Evolutionary conservation across 2,888 invertebrate species (phyloP).

Genomic region (Amphipyra tragopoginis): DNA sequence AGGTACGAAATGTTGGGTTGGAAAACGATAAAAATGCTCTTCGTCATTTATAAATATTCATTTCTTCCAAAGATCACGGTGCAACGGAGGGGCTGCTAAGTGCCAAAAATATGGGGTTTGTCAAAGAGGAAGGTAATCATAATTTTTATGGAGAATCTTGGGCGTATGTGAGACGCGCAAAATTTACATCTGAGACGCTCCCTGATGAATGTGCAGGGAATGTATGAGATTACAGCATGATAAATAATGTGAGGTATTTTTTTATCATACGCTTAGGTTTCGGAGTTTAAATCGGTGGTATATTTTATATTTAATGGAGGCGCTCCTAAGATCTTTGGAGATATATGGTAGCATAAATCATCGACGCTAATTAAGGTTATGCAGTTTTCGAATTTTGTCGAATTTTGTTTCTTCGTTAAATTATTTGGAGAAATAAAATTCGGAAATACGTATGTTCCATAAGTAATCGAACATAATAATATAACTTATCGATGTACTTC

Average conservation of each 20-base stretch:
- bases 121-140: conserved; percentile 82
- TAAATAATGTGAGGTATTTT: conserved; percentile 63
- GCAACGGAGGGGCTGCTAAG: conserved; percentile 68
- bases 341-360: conserved; percentile 49
- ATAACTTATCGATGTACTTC: no score
- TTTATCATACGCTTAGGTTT: conserved; percentile 56
- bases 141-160: conserved; percentile 78
- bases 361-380: conserved; percentile 37
- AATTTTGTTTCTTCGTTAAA: conserved; percentile 2
- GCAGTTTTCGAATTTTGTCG: conserved; percentile 23
- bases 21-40: conserved; percentile 81
- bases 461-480: no score
- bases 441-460: no score
- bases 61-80: conserved; percentile 64
- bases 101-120: conserved; percentile 81
- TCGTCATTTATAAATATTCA: conserved; percentile 84
- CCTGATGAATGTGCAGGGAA: conserved; percentile 62
- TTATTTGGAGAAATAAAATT: background rate
- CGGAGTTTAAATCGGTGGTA: conserved; percentile 55
- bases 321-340: conserved; percentile 48
- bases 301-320: conserved; percentile 57
- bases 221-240: conserved; percentile 62
- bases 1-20: conserved; percentile 70
- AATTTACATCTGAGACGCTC: conserved; percentile 61
- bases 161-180: conserved; percentile 60